A percentile compares a stretch with the other conserved stretches of the same genome.
Evolutionary conservation across 2,797 vertebrate species (phyloP).

Genomic region (Huso huso): DNA sequence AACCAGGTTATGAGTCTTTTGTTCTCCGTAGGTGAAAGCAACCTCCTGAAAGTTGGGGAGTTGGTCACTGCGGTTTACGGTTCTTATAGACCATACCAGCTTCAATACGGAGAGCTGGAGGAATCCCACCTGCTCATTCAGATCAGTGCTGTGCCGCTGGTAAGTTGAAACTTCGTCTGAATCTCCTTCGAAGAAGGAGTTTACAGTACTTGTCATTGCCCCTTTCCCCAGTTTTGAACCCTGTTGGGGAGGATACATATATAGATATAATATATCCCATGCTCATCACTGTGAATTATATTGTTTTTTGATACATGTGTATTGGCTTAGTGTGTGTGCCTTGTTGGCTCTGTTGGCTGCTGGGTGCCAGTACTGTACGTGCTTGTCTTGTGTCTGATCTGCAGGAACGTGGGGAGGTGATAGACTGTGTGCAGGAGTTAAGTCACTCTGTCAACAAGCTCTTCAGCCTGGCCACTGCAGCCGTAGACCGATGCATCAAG

Average conservation of each 20-base stretch:
- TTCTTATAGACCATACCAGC: constrained; percentile 79
- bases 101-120: constrained; percentile 84
- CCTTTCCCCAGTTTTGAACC: too few relatives aligned
- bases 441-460: constrained; percentile 86
- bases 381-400: constrained; percentile 7
- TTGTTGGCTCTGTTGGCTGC: neutral
- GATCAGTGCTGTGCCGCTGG: constrained; percentile 87
- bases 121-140: constrained; percentile 83
- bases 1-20: constrained; percentile 7
- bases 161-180: constrained; percentile 39
- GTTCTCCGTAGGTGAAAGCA: constrained; percentile 68
- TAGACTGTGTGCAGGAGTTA: constrained; percentile 93
- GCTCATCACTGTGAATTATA: neutral
- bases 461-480: constrained; percentile 72
- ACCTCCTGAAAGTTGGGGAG: constrained; percentile 82
- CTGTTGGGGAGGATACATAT: too few relatives aligned
- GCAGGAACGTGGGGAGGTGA: constrained; percentile 85
- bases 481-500: constrained; percentile 78
- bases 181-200: neutral
- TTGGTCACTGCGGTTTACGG: constrained; percentile 74
- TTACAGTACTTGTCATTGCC: too few relatives aligned
- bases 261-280: too few relatives aligned
- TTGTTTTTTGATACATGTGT: neutral
- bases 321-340: neutral
- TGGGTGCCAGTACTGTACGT: constrained; percentile 1